A percentile compares a stretch with the other conserved stretches of the same genome.
phyloP scores from a whole-genome alignment of 2,797 vertebrate genomes.

The Otus scops region DNA sequence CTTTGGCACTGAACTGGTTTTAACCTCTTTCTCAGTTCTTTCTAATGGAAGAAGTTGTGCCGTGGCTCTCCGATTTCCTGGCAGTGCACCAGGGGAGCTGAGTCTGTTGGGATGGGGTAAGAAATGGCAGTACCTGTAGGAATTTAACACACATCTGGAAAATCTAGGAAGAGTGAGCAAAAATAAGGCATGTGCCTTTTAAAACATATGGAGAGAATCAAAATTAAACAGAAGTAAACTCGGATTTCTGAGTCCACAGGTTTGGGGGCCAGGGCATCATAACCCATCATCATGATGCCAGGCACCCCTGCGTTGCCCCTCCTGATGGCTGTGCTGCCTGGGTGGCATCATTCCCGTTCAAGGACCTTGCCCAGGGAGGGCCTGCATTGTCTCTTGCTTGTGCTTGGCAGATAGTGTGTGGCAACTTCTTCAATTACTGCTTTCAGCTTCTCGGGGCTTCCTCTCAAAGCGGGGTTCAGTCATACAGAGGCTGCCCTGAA shows the following conservation, averaged over 20 bases:
- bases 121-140: background rate
- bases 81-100: background rate
- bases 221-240: background rate
- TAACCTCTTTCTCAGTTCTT: background rate
- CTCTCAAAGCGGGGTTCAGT: background rate
- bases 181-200: background rate
- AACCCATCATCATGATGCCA: accelerated
- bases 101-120: background rate
- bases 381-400: background rate
- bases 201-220: background rate
- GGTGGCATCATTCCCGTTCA: no score
- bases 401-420: background rate
- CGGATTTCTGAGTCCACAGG: accelerated
- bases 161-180: background rate
- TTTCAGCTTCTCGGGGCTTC: background rate
- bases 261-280: background rate
- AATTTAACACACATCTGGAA: background rate
- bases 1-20: background rate
- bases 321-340: accelerated
- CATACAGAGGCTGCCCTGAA: background rate
- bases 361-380: background rate
- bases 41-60: background rate
- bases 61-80: background rate
- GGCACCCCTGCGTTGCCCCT: accelerated
- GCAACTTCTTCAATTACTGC: background rate